phyloP scores from a whole-genome alignment of 2,888 invertebrate genomes.

The Brachypterus glaber region DNA sequence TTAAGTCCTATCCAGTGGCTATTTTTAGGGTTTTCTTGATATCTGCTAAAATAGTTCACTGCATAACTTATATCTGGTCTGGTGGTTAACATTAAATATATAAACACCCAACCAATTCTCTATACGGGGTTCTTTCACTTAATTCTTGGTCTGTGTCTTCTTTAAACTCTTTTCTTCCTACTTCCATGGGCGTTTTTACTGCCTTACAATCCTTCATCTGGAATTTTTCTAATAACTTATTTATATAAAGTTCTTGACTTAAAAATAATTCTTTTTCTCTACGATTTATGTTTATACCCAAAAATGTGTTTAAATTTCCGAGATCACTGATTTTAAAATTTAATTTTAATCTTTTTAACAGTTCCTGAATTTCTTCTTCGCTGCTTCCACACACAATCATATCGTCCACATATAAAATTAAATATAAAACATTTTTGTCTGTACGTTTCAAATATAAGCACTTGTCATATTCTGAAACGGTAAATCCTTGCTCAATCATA shows the following conservation, averaged over 20 bases:
- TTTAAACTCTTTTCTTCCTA: constrained; percentile 2
- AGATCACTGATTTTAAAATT: constrained; percentile 25
- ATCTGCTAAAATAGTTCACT: constrained; percentile 1
- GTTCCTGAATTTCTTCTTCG: background rate
- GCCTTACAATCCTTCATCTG: constrained; percentile 23
- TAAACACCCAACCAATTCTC: too few species aligned
- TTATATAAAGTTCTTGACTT: constrained; percentile 21
- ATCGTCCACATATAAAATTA: constrained; percentile 18
- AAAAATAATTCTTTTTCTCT: constrained; percentile 17
- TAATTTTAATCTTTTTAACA: constrained; percentile 1
- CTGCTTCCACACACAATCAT: constrained; percentile 11
- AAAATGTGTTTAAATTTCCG: constrained; percentile 20
- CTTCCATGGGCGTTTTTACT: constrained; percentile 12
- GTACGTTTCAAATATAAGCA: constrained; percentile 14
- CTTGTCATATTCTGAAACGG: constrained; percentile 15
- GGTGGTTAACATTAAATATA: background rate
- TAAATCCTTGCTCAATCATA: constrained; percentile 10
- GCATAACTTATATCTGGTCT: constrained; percentile 3
- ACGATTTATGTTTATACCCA: constrained; percentile 23
- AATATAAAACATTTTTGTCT: constrained; percentile 6
- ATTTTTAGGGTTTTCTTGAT: background rate
- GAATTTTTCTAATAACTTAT: constrained; percentile 21
- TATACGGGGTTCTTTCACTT: too few species aligned
- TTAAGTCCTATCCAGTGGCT: background rate
- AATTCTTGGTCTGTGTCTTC: background rate